Evolutionary conservation across 1,140 invertebrate genomes (phyloP).

Genomic region (Asbolus verrucosus): DNA sequence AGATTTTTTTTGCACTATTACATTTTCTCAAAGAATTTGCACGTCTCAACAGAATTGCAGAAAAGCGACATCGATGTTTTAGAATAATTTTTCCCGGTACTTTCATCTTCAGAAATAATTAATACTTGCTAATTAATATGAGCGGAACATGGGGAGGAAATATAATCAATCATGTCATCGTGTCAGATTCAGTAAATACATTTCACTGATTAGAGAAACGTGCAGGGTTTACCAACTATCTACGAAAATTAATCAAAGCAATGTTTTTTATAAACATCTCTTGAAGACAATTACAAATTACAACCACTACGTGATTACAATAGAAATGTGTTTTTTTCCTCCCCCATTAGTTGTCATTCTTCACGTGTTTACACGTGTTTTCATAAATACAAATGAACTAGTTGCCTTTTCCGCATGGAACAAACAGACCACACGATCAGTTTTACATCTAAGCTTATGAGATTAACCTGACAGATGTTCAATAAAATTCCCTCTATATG

Average conservation of each 20-base stretch:
- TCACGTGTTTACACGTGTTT: slow-evolving; percentile 16
- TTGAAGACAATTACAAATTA: slow-evolving; percentile 35
- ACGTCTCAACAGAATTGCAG: no score
- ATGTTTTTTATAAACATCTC: slow-evolving; percentile 29
- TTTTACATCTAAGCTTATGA: slow-evolving; percentile 24
- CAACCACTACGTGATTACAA: slow-evolving; percentile 25
- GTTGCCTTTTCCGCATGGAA: no score
- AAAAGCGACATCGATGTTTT: no score
- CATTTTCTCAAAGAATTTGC: neutral
- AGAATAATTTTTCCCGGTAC: no score
- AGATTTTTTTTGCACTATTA: slow-evolving; percentile 16
- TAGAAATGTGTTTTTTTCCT: neutral
- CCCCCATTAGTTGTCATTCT: slow-evolving; percentile 2
- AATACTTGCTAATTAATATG: slow-evolving; percentile 37
- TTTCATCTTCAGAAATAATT: slow-evolving; percentile 38
- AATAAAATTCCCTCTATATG: neutral
- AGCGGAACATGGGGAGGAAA: slow-evolving; percentile 24
- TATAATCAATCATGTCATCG: slow-evolving; percentile 45
- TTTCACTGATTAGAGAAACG: slow-evolving; percentile 41
- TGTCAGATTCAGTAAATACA: slow-evolving; percentile 41
- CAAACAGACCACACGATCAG: slow-evolving; percentile 29
- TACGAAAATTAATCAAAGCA: slow-evolving; percentile 35
- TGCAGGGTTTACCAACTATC: slow-evolving; percentile 30
- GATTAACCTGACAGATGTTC: slow-evolving; percentile 22
- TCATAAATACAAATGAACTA: slow-evolving; percentile 37